Conservation (phyloP, 2,797 vertebrate species). For the Liasis olivaceus region DNA sequence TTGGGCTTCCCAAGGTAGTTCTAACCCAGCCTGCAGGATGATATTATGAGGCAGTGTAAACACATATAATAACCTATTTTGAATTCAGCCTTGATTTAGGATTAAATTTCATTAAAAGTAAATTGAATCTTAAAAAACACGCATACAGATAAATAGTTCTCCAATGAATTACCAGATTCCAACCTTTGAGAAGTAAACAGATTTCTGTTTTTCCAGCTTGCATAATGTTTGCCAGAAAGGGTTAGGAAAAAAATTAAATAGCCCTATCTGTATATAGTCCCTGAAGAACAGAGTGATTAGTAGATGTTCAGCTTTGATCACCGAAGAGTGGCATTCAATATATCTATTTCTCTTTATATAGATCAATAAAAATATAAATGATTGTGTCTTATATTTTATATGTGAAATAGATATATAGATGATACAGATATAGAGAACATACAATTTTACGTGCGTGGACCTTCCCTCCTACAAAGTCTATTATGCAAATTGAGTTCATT, state of each 20-base stretch:
- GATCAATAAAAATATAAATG: not conserved
- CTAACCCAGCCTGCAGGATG: conserved; percentile 29
- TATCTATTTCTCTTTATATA: not conserved
- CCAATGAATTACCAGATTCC: not conserved
- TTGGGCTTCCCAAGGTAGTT: conserved; percentile 40
- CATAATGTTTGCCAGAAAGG: not conserved
- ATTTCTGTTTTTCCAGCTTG: not conserved
- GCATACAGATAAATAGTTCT: not conserved
- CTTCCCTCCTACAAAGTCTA: not conserved
- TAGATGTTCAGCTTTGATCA: not conserved
- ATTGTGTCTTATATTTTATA: not conserved
- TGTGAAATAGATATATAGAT: not conserved
- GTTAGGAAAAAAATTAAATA: not conserved
- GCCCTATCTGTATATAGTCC: not conserved
- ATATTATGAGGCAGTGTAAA: conserved; percentile 37
- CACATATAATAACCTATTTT: conserved; percentile 9
- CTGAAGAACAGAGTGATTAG: not conserved
- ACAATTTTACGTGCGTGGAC: not conserved
- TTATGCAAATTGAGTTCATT: not conserved
- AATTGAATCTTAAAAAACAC: conserved; percentile 46
- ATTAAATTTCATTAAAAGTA: conserved; percentile 41
- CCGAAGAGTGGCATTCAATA: not conserved
- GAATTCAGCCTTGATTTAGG: conserved; percentile 36
- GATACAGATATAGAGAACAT: not conserved
- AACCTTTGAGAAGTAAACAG: not conserved